Percentiles rank a stretch among this genome's conserved stretches.
phyloP scores from a whole-genome alignment of 2,113 vertebrate species.

The Phaethornis superciliosus region DNA sequence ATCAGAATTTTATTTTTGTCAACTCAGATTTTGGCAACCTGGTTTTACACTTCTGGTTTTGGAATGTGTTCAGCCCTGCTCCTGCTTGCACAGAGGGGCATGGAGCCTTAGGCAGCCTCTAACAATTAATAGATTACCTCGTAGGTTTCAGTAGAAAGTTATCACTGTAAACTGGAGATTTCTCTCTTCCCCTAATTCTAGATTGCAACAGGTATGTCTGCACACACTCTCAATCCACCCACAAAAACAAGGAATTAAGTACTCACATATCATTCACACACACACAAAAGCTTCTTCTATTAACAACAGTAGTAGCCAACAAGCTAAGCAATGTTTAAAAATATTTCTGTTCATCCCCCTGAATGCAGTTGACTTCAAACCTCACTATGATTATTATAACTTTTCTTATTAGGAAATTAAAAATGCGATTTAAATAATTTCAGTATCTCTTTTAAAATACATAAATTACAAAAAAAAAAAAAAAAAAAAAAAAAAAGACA shows the following conservation, averaged over 20 bases:
- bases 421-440: neutral
- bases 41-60: neutral
- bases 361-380: neutral
- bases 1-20: neutral
- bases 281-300: neutral
- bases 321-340: neutral
- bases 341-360: neutral
- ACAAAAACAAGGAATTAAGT: neutral
- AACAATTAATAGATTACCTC: neutral
- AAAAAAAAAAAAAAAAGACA: neutral
- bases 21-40: neutral
- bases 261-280: neutral
- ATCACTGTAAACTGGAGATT: neutral
- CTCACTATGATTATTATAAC: fast-evolving
- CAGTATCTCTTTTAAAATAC: neutral
- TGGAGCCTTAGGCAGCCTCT: neutral
- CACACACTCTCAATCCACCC: neutral
- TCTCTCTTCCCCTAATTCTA: neutral
- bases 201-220: neutral
- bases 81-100: fast-evolving
- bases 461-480: neutral
- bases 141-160: neutral
- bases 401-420: neutral
- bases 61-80: neutral
- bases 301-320: neutral